These are phyloP conservation scores for Conomelus anceps DNA, from an alignment of 2,888 invertebrate genomes.

Conservation along the genomic window DNA sequence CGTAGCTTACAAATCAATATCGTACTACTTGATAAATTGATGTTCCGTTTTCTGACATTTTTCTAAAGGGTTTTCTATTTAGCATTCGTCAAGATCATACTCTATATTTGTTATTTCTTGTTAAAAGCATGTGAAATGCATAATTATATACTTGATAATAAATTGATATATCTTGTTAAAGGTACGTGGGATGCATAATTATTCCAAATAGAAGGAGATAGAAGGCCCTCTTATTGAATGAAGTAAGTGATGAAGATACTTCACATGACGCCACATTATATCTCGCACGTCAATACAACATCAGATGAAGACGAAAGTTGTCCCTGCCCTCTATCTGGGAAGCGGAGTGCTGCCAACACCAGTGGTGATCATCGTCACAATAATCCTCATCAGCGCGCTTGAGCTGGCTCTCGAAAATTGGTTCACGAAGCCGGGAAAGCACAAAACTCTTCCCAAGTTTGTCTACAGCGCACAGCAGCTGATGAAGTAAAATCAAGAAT, in stretches of 20 bases:
- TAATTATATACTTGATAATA: too few relatives aligned
- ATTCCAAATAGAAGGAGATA: too few relatives aligned
- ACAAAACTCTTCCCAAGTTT: neutral
- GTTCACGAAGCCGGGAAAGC: neutral
- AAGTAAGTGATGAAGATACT: neutral
- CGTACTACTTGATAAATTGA: too few relatives aligned
- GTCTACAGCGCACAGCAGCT: slow-evolving; percentile 4
- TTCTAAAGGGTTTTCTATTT: too few relatives aligned
- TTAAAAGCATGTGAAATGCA: too few relatives aligned
- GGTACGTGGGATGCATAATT: too few relatives aligned
- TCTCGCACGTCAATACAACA: neutral
- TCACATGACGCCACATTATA: neutral
- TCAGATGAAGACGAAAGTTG: neutral
- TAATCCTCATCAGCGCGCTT: neutral
- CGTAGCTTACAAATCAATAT: too few relatives aligned
- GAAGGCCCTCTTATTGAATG: too few relatives aligned
- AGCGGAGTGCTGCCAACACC: neutral
- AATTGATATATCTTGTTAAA: too few relatives aligned
- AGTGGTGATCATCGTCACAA: neutral
- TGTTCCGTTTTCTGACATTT: too few relatives aligned
- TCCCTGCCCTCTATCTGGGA: neutral
- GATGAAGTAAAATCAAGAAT: slow-evolving; percentile 7
- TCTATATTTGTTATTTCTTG: too few relatives aligned
- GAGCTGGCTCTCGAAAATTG: neutral
- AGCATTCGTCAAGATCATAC: too few relatives aligned